A percentile compares a stretch with the other conserved stretches of the same genome.
These are phyloP conservation scores for Dorcus hopei DNA, from an alignment of 2,888 invertebrate genomes.

Conservation along the genomic window DNA sequence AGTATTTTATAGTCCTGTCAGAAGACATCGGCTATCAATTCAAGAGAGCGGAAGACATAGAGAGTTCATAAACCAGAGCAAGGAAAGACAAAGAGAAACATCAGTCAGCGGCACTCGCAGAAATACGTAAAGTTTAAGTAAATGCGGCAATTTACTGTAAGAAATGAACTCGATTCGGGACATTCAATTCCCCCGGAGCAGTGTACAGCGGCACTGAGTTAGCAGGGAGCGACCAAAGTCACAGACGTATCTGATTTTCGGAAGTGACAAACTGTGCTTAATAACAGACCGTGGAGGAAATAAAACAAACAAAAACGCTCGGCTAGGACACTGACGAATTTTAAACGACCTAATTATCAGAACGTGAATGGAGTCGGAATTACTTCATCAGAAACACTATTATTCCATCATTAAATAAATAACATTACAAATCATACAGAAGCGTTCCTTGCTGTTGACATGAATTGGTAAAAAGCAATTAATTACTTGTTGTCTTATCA, in stretches of 20 bases:
- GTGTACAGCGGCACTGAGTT: background rate
- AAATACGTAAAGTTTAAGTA: conserved; percentile 38
- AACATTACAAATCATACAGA: no score
- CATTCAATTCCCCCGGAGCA: conserved; percentile 30
- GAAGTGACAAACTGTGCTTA: conserved; percentile 10
- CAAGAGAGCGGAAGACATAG: conserved; percentile 34
- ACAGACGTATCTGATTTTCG: conserved; percentile 22
- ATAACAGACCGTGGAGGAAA: conserved; percentile 1
- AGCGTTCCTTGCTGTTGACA: no score
- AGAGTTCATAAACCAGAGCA: conserved; percentile 35
- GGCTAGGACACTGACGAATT: no score
- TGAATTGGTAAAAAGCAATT: no score
- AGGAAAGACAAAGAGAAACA: conserved; percentile 37
- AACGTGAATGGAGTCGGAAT: no score
- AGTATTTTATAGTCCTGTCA: conserved; percentile 33
- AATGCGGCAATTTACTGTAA: conserved; percentile 39
- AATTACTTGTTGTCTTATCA: no score
- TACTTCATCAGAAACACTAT: no score
- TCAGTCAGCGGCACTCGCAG: conserved; percentile 36
- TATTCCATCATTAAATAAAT: no score
- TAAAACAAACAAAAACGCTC: background rate
- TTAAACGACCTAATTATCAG: no score
- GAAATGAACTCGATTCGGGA: conserved; percentile 35
- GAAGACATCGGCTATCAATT: conserved; percentile 40
- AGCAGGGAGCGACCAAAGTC: conserved; percentile 14